Base-by-base conservation (phyloP, 2,888 invertebrate species). In the Pecten maximus region DNA sequence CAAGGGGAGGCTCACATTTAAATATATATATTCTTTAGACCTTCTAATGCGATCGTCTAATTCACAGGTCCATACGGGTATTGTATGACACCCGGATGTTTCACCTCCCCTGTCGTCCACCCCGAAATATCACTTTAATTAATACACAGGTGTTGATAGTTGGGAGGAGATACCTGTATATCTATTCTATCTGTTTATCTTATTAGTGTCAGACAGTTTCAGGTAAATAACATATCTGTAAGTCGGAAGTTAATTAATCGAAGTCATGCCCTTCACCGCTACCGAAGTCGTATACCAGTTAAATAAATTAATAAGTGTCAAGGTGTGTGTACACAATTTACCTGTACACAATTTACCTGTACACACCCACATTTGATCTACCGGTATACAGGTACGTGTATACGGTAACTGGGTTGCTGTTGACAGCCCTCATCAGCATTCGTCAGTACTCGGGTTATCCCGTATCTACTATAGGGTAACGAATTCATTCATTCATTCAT, bases 71-170 rank as follows among this genome's bases (percentile, higher is more conserved):
- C n/a, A n/a, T n/a, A n/a, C n/a, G n/a, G n/a, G n/a, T n/a, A n/a
- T n/a, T n/a, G n/a, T n/a, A 44, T 44, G 44, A 12, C 23, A 16
- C 0, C 60, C 60, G 23, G 60, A 23, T 60, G n/a, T n/a, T 60
- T n/a, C 23, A 23, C 23, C 60, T 60, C 23, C 19, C 60, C 23
- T 60, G n/a, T n/a, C 60, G 23, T 23, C 60, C 60, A 60, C n/a
- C 60, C 60, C 60, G 60, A 60, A 60, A 74, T 74, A 28, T 74
- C 74, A 74, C 74, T 12, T 28, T 74, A 74, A 74, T 74, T 74
- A 74, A 74, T 74, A 74, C 74, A 35, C 74, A 74, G 28, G 35
- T 74, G 74, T 74, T 35, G 35, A 6, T 74, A 15, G 8, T 15
- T 74, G 28, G 74, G 74, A 74, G 8, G 35, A 74, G 74, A 74